Evolutionary conservation across 2,113 vertebrate species (phyloP).

Genomic region (Ginglymostoma cirratum): DNA sequence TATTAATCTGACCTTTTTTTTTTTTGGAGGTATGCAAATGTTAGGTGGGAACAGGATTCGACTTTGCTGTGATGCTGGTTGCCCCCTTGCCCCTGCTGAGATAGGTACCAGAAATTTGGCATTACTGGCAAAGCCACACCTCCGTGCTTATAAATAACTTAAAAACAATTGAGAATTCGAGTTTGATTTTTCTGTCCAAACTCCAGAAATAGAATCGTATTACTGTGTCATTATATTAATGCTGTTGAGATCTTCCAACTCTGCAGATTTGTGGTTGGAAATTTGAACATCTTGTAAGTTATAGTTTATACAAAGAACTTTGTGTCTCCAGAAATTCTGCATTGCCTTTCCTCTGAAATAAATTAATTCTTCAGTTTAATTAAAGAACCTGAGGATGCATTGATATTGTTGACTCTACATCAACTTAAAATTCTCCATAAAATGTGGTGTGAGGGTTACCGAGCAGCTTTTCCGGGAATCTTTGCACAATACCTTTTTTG

Average conservation of each 20-base stretch:
- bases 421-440: background rate
- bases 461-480: background rate
- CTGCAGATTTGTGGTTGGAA: background rate
- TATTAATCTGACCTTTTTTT: background rate
- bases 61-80: background rate
- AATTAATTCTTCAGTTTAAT: background rate
- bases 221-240: background rate
- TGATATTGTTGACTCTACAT: background rate
- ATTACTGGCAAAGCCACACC: background rate
- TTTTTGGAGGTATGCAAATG: background rate
- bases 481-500: background rate
- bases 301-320: background rate
- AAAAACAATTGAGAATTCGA: background rate
- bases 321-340: background rate
- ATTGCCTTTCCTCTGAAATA: background rate
- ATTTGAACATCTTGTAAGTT: background rate
- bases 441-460: background rate
- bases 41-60: background rate
- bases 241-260: background rate
- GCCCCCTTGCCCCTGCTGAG: background rate
- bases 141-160: background rate
- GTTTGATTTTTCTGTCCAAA: background rate
- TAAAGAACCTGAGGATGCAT: background rate
- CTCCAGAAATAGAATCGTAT: background rate
- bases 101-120: background rate